phyloP scores from a whole-genome alignment of 2,888 invertebrate species.

The Strigamia maritima region DNA sequence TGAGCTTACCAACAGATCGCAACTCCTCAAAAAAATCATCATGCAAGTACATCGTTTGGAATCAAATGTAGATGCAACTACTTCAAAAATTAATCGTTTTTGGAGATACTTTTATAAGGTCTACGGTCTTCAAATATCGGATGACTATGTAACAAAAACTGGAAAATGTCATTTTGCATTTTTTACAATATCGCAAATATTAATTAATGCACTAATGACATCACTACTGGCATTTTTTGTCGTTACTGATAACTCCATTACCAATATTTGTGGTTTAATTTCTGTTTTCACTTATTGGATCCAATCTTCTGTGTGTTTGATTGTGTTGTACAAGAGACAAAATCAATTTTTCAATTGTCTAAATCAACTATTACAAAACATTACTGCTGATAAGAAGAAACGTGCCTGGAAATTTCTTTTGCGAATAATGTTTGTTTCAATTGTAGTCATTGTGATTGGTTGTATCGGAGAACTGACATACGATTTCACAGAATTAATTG shows the following conservation, averaged over 20 bases:
- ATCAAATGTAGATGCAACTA: background rate
- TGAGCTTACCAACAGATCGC: too few relatives aligned
- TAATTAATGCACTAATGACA: background rate
- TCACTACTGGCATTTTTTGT: too few relatives aligned
- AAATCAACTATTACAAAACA: background rate
- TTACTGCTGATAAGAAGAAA: background rate
- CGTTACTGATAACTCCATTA: too few relatives aligned
- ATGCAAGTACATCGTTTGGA: too few relatives aligned
- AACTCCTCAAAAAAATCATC: too few relatives aligned
- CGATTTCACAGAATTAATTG: too few relatives aligned
- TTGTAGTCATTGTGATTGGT: background rate
- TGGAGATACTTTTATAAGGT: background rate
- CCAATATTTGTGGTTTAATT: too few relatives aligned
- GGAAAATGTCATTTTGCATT: background rate
- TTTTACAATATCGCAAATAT: background rate
- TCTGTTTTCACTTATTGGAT: too few relatives aligned
- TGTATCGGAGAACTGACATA: background rate
- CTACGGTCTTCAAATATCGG: background rate
- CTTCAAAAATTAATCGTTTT: background rate
- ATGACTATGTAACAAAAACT: background rate
- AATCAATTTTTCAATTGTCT: background rate
- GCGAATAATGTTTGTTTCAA: background rate
- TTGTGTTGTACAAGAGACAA: background rate
- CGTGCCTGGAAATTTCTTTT: background rate
- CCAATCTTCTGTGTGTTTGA: background rate